Evolutionary conservation across 2,888 invertebrate genomes (phyloP).

Genomic region (Pheosia gnoma): DNA sequence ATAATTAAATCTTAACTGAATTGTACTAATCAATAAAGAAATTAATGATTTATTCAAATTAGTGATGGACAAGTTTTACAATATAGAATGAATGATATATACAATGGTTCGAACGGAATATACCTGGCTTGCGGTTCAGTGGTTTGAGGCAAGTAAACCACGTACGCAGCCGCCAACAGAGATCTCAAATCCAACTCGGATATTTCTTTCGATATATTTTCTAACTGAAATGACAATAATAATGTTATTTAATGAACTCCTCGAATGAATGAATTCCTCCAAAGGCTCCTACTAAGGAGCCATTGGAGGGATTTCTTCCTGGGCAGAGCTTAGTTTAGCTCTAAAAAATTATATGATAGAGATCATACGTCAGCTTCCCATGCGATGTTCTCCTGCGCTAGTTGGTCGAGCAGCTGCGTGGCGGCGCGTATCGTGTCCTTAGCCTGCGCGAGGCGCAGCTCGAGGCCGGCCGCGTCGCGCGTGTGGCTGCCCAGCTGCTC

Average conservation of each 20-base stretch:
- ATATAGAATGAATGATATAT: neutral
- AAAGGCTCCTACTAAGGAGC: no score
- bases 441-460: conserved; percentile 91
- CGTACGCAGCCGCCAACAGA: conserved; percentile 90
- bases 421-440: conserved; percentile 92
- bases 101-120: neutral
- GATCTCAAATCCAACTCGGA: conserved; percentile 86
- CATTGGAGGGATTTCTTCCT: no score
- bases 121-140: conserved; percentile 88
- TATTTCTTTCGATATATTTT: conserved; percentile 85
- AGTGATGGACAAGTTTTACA: no score
- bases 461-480: conserved; percentile 96
- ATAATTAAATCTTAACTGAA: no score
- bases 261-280: no score
- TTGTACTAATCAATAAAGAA: no score
- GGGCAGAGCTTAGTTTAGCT: no score
- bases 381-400: conserved; percentile 94
- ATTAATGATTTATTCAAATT: no score
- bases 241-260: no score
- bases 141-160: conserved; percentile 89
- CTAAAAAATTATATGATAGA: no score
- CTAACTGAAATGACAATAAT: conserved; percentile 70
- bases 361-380: conserved; percentile 87
- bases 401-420: conserved; percentile 89
- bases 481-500: conserved; percentile 93